Base-by-base conservation (phyloP, 2,797 vertebrate species). In the Parauchenoglanis ngamensis region DNA sequence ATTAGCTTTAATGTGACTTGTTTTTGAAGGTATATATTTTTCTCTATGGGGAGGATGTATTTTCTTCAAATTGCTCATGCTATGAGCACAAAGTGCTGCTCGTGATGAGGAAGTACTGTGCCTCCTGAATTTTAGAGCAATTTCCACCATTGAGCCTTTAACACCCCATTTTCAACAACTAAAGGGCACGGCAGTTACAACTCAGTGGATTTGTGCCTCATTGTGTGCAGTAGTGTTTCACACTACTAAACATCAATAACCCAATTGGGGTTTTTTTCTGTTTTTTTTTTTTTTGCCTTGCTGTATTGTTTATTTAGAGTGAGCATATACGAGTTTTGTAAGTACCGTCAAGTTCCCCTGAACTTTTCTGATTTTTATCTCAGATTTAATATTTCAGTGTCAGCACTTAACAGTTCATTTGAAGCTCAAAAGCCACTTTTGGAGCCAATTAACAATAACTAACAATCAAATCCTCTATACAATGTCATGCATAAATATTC, bases 1-100 rank as follows among this genome's bases (percentile, higher is more conserved):
- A 90, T 89, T 89, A 90, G 73, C 85, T 82, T 85, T 83, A 83
- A 90, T 86, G 73, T 84, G 80, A 56, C 85, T 83, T 81, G 19
- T 88, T 76, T 79, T 63, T 68, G 25, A 59, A 78, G 63, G 56
- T 68, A 59, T 82, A 78, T 78, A 49, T 65, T 88, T 35, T 78
- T 35, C 52, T 67, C 65, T 80, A n/a, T 13, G 44, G 85, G 49
- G 25, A 28, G 21, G 17, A 67, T 68, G 28, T 59, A 54, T 86
- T 83, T 68, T 49, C n/a, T 78, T 25, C 35, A 73, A 25, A 63
- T 83, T 54, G 80, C 46, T 11, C 72, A 11, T 23, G 72, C 59
- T 77, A 76, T 12, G 35, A 65, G 52, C 25, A 6, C 3, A 46
- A 68, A 80, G 75, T 17, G 13, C 35, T n/a, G 75, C 46, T 11